Evolutionary conservation across 2,797 vertebrate species (phyloP).

Genomic region (Lates japonicus): DNA sequence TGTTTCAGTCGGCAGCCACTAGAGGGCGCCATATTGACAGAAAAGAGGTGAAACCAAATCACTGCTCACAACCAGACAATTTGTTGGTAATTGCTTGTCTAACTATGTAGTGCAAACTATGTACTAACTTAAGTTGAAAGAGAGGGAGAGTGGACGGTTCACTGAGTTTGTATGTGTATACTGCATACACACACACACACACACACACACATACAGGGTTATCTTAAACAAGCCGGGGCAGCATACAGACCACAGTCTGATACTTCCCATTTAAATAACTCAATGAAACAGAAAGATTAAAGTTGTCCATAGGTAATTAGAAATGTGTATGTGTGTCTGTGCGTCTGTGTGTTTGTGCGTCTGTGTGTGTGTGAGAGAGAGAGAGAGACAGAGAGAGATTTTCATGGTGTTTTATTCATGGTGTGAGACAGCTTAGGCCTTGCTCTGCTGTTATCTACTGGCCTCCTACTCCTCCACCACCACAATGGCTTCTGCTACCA

Average conservation of each 20-base stretch:
- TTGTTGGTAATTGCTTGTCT: slow-evolving; percentile 18
- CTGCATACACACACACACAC: slow-evolving; percentile 1
- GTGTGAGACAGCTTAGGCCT: slow-evolving; percentile 69
- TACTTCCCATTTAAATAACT: slow-evolving; percentile 54
- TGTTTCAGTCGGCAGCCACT: slow-evolving; percentile 33
- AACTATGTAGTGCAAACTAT: slow-evolving; percentile 5
- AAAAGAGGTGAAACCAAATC: slow-evolving; percentile 34
- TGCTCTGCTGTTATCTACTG: slow-evolving; percentile 80
- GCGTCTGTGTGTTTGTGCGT: slow-evolving; percentile 28
- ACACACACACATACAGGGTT: slow-evolving; percentile 1
- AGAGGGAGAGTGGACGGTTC: neutral
- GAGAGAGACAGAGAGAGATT: slow-evolving; percentile 19
- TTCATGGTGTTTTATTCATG: slow-evolving; percentile 66
- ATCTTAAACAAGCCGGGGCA: slow-evolving; percentile 18
- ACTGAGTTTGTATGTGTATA: neutral
- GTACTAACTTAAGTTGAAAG: neutral
- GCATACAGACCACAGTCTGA: slow-evolving; percentile 14
- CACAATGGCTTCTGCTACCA: slow-evolving; percentile 77
- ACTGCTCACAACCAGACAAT: slow-evolving; percentile 18
- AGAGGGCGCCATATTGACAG: slow-evolving; percentile 57
- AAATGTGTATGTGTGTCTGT: slow-evolving; percentile 33
- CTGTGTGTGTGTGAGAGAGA: slow-evolving; percentile 25
- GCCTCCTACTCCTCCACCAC: slow-evolving; percentile 77
- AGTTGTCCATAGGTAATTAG: slow-evolving; percentile 60
- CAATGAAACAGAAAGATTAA: slow-evolving; percentile 58